Conservation (phyloP, 2,113 vertebrate genomes). For the Hiodon alosoides region DNA sequence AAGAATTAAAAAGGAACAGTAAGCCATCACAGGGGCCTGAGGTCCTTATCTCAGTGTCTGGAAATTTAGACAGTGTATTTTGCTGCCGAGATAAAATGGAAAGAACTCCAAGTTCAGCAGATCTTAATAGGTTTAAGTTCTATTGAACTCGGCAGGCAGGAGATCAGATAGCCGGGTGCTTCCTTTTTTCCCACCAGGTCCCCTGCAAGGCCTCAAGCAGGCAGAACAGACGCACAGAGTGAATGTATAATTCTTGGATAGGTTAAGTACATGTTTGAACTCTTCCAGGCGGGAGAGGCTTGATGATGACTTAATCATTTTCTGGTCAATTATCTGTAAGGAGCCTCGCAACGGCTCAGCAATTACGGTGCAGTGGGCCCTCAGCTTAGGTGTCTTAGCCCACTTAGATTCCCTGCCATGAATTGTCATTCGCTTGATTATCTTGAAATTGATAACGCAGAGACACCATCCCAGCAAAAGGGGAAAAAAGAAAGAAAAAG, state of each 20-base stretch:
- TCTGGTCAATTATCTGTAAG: slow-evolving; percentile 99
- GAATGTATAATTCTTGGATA: slow-evolving; percentile 96
- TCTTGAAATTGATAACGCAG: slow-evolving; percentile 69
- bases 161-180: slow-evolving; percentile 90
- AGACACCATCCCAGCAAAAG: slow-evolving; percentile 66
- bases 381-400: slow-evolving; percentile 76
- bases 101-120: slow-evolving; percentile 79
- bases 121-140: slow-evolving; percentile 96
- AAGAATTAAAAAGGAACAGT: slow-evolving; percentile 88
- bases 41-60: slow-evolving; percentile 87
- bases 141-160: slow-evolving; percentile 86
- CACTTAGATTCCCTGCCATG: slow-evolving; percentile 74
- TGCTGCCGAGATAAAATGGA: slow-evolving; percentile 76
- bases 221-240: slow-evolving; percentile 83
- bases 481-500: neutral
- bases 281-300: slow-evolving; percentile 91
- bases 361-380: slow-evolving; percentile 79
- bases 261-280: slow-evolving; percentile 99
- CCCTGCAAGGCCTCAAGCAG: slow-evolving; percentile 78
- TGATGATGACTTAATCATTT: slow-evolving; percentile 99
- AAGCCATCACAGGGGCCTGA: slow-evolving; percentile 77
- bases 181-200: slow-evolving; percentile 74
- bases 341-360: slow-evolving; percentile 77
- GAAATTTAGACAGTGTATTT: slow-evolving; percentile 94
- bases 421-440: slow-evolving; percentile 80